Base-by-base conservation (phyloP, 1,140 invertebrate species). In the Drosophila ambigua region DNA sequence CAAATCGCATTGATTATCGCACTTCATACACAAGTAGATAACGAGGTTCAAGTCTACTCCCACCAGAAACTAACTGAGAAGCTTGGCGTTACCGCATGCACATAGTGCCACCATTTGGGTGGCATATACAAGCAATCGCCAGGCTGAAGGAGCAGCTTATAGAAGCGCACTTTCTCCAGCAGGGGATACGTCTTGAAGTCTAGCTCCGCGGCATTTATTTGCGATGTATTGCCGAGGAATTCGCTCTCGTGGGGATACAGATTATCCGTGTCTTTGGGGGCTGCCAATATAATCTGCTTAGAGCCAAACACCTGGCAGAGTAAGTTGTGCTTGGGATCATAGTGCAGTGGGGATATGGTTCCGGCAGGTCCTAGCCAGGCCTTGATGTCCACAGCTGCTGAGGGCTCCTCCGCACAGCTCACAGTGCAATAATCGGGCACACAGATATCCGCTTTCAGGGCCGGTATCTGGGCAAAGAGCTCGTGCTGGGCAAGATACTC, bases 401-500 rank as follows among this genome's bases (percentile, higher is more conserved):
- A 9, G 2, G 49, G 26, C 1, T 60, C 50, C 0, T 46, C 28
- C 2, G 35, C 4, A 13, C 48, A 48, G 5, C 57, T 57, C 2
- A 55, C 72, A 3, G 24, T 73, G 79, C 97, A 99, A 92, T 99
- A 99, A 65, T 98, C 97, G 2, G 99, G 99, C 68, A 97, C 93
- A 43, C 92, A 89, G 64, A 99, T 97, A 92, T 99, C 98, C 3
- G 96, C 91, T 80, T 94, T 95, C 11, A 99, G 92, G 90, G 98
- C 96, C 45, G 97, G 97, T 78, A 99, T 96, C 94, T 98, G 98
- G 79, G 98, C 95, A 93, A 99, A 98, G 4, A 99, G 93, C 80
- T 98, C 96, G 93, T 99, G 98, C 89, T 99, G 99, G 2, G 99
- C 99, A n/a, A 99, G 93, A 92, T 99, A 99, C 1, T 96, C 98